A percentile compares a stretch with the other conserved stretches of the same genome.
These are phyloP conservation scores for Crotalus horridus DNA, from an alignment of 2,113 vertebrate genomes.

Conservation along the genomic window DNA sequence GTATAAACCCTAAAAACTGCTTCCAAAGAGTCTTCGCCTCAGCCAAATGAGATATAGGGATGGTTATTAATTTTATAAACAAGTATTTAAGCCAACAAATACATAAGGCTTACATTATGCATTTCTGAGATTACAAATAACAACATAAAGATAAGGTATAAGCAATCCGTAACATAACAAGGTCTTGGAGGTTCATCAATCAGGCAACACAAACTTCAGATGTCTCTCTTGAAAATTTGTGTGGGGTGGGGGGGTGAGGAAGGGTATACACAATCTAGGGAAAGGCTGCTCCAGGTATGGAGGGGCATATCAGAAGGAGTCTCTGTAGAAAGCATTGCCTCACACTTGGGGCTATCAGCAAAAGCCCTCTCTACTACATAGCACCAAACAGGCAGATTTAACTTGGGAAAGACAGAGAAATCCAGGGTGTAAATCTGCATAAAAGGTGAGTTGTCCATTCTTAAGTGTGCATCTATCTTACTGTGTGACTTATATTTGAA, in stretches of 20 bases:
- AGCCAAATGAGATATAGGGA: background rate
- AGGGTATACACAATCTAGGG: background rate
- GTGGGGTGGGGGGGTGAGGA: accelerated
- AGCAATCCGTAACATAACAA: background rate
- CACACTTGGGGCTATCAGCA: background rate
- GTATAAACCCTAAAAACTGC: background rate
- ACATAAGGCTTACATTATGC: background rate
- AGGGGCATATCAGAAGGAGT: background rate
- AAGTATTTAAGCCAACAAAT: background rate
- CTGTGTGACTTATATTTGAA: background rate
- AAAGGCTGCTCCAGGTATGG: background rate
- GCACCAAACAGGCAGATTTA: background rate
- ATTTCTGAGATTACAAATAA: background rate
- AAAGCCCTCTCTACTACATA: background rate
- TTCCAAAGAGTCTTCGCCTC: background rate
- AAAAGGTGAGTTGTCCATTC: background rate
- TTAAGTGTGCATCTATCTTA: background rate
- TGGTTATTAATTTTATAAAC: background rate
- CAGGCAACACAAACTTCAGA: background rate
- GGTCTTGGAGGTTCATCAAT: background rate
- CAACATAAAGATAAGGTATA: background rate
- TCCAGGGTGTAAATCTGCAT: background rate
- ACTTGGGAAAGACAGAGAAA: background rate
- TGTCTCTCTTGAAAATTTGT: background rate
- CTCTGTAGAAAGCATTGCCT: background rate